Evolutionary conservation across 1,140 invertebrate species (phyloP).

Genomic region (Theocolax elegans): DNA sequence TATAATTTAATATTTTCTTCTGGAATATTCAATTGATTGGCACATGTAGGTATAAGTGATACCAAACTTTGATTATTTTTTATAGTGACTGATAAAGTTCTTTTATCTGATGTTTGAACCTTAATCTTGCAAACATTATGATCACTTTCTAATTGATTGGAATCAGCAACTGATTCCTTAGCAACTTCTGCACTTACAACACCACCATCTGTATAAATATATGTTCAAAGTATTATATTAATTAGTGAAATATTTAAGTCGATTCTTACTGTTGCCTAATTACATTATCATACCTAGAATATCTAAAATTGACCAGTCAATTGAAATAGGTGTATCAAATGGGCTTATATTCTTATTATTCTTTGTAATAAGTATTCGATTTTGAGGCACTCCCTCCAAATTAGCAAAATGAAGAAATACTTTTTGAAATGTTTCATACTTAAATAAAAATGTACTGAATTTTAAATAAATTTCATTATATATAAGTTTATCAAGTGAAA

Average conservation of each 20-base stretch:
- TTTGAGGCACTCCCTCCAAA: conserved; percentile 53
- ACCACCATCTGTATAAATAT: conserved; percentile 54
- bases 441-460: conserved; percentile 33
- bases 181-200: conserved; percentile 46
- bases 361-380: conserved; percentile 56
- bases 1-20: conserved; percentile 57
- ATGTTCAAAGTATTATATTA: background rate
- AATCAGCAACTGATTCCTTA: conserved; percentile 15
- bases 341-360: conserved; percentile 50
- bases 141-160: conserved; percentile 4
- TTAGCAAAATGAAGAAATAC: conserved; percentile 60
- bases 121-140: conserved; percentile 55
- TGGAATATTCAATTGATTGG: conserved; percentile 48
- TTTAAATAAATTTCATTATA: background rate
- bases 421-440: conserved; percentile 53
- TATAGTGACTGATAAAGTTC: conserved; percentile 48
- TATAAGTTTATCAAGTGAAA: background rate
- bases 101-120: conserved; percentile 56
- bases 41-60: conserved; percentile 48
- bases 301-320: conserved; percentile 59
- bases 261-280: too few relatives aligned
- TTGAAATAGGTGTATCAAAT: conserved; percentile 56
- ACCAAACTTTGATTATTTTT: conserved; percentile 51
- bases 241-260: conserved; percentile 24
- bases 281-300: conserved; percentile 62